phyloP scores from a whole-genome alignment of 2,888 invertebrate genomes.

The Cremastinae sp. region DNA sequence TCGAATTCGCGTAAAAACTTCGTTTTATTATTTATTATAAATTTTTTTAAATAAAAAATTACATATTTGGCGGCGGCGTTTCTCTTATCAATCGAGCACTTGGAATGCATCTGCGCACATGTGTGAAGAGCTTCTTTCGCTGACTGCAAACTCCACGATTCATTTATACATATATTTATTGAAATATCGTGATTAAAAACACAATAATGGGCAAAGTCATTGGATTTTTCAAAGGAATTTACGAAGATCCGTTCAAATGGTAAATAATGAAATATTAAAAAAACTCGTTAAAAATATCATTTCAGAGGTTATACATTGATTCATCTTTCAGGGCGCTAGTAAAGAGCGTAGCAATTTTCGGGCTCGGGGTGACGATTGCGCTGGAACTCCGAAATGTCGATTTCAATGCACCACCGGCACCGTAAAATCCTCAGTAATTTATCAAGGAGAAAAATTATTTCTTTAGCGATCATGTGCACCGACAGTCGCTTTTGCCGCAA shows the following conservation, averaged over 20 bases:
- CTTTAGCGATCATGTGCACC: not conserved
- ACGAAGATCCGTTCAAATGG: conserved; percentile 91
- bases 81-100: too few relatives aligned
- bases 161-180: too few relatives aligned
- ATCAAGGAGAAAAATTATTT: not conserved
- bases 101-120: too few relatives aligned
- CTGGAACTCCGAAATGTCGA: conserved; percentile 89
- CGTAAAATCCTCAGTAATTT: conserved; percentile 36
- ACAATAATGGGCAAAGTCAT: conserved; percentile 59
- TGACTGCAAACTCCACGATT: too few relatives aligned
- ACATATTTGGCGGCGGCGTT: too few relatives aligned
- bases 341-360: conserved; percentile 90
- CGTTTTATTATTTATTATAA: too few relatives aligned
- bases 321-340: conserved; percentile 87
- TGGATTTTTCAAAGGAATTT: conserved; percentile 84
- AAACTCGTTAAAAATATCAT: conserved; percentile 52
- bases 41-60: too few relatives aligned
- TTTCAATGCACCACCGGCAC: conserved; percentile 84
- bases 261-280: conserved; percentile 78
- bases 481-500: not conserved
- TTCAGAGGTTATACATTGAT: conserved; percentile 52
- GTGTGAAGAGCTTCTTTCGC: too few relatives aligned
- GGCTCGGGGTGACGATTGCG: conserved; percentile 89
- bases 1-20: too few relatives aligned
- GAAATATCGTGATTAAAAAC: conserved; percentile 4